Base-by-base conservation (phyloP, 2,888 invertebrate genomes). In the Phrixothrix hirtus region DNA sequence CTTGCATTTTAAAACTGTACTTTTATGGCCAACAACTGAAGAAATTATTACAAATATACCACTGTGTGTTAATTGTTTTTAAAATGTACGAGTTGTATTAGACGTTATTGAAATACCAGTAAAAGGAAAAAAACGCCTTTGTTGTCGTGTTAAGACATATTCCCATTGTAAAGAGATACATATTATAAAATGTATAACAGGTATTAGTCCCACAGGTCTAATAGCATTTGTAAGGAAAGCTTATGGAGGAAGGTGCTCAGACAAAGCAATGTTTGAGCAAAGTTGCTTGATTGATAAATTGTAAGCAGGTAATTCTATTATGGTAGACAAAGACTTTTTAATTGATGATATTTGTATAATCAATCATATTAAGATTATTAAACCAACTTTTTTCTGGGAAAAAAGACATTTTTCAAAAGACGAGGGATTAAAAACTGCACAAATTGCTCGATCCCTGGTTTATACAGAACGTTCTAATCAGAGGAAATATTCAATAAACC, bases 151-250 rank as follows among this genome's bases (percentile, higher is more conserved):
- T 5, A 14, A 52, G 11, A 62, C 64, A 3, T 61, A 63, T 54
- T 65, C 65, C 1, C 54, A 58, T 30, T n/a, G n/a, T n/a, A n/a
- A n/a, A n/a, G n/a, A n/a, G n/a, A n/a, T n/a, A n/a, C n/a, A n/a
- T n/a, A n/a, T 62, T 62, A 29, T 61, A 2, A 61, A 65, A 50
- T 63, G 60, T 26, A 57, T 64, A 57, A 58, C 58, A 4, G 63
- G 60, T 17, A 59, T 64, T 5, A 56, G 48, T 46, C 64, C 65
- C 9, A 59, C 55, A 21, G 65, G 62, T 10, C n/a, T 59, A 14
- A 57, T 65, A 21, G 57, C 58, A 15, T 63, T 46, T 42, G 44
- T 65, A 0, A 64, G 64, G 34, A 49, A 57, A 44, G 48, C 56
- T 5, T 64, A 58, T 57, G 62, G 60, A 9, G 61, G 59, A 5